Evolutionary conservation across 2,888 invertebrate genomes (phyloP).

Genomic region (Lampropteryx suffumata): DNA sequence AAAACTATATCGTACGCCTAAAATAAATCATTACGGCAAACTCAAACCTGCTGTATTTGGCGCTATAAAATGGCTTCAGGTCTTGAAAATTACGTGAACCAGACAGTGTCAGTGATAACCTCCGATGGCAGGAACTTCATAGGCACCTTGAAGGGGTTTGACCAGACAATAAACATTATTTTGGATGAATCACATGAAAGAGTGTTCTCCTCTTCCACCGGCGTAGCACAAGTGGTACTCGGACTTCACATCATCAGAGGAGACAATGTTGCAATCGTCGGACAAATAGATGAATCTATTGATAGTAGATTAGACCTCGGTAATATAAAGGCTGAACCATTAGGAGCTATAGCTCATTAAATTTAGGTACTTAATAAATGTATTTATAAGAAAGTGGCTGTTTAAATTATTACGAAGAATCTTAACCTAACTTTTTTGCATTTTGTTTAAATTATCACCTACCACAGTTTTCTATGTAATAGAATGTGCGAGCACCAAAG

Average conservation of each 20-base stretch:
- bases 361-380: conserved; percentile 51
- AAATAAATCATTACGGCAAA: too few relatives aligned
- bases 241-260: conserved; percentile 99
- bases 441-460: too few relatives aligned
- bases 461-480: too few relatives aligned
- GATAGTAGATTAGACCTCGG: conserved; percentile 91
- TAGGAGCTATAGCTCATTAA: conserved; percentile 91
- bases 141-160: conserved; percentile 98
- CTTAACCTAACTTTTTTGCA: too few relatives aligned
- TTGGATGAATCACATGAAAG: conserved; percentile 99
- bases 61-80: conserved; percentile 91
- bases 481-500: too few relatives aligned
- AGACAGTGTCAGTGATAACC: conserved; percentile 97
- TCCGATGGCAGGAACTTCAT: conserved; percentile 98
- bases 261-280: conserved; percentile 97
- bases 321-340: conserved; percentile 91
- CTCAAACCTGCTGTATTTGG: background rate
- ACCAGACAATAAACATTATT: conserved; percentile 99
- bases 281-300: conserved; percentile 91
- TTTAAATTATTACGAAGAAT: too few relatives aligned
- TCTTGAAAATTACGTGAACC: conserved; percentile 93
- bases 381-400: conserved; percentile 31
- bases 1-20: too few relatives aligned
- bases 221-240: conserved; percentile 93
- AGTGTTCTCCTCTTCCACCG: conserved; percentile 96